Conservation (phyloP, 2,113 vertebrate species). For the Albula goreensis region DNA sequence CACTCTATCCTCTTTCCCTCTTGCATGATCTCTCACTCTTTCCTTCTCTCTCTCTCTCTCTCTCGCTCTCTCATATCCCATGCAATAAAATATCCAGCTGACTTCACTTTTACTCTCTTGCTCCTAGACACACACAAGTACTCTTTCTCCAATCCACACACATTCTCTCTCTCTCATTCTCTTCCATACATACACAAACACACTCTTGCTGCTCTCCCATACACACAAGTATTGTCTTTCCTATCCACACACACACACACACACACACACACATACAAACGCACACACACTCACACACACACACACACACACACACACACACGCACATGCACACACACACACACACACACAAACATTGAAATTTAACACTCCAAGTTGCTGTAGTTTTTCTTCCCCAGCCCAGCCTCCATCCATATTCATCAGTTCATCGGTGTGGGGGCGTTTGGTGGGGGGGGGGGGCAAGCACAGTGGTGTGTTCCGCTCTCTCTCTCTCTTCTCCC, state of each 20-base stretch:
- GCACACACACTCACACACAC: not conserved
- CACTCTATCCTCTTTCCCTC: slow-evolving; percentile 2
- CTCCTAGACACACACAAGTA: slow-evolving; percentile 29
- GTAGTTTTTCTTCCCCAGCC: not conserved
- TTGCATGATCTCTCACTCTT: not conserved
- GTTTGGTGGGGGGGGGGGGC: no score
- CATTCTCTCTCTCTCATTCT: slow-evolving; percentile 12
- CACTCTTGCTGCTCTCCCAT: not conserved
- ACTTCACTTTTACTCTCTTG: not conserved
- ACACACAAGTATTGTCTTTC: no score
- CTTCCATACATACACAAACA: slow-evolving; percentile 22
- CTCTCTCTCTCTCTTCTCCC: not conserved
- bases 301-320: not conserved
- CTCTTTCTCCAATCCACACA: not conserved
- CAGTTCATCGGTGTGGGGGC: not conserved
- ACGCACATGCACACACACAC: not conserved
- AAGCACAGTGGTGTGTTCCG: not conserved
- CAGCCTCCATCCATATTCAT: not conserved
- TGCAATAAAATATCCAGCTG: slow-evolving; percentile 45
- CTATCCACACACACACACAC: slow-evolving; percentile 5
- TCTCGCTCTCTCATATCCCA: no score
- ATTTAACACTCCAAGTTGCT: no score
- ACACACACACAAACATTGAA: not conserved
- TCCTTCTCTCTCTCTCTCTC: not conserved
- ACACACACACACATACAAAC: not conserved